Evolutionary conservation across 2,113 vertebrate genomes (phyloP).

Genomic region (Sarotherodon lohbergeri): DNA sequence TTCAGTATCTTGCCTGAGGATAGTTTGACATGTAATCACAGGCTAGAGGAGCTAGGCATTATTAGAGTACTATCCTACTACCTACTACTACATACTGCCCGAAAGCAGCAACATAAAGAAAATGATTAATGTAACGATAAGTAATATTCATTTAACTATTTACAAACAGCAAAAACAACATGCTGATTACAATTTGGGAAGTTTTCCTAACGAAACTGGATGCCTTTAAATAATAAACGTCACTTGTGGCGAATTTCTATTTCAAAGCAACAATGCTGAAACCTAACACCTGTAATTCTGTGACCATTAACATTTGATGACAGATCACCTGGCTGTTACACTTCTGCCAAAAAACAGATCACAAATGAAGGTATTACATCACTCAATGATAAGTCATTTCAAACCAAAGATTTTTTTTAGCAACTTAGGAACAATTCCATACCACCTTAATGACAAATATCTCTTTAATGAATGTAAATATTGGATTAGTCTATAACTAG

Average conservation of each 20-base stretch:
- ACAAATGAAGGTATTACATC: not conserved
- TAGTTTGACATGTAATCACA: not conserved
- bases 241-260: not conserved
- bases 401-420: not conserved
- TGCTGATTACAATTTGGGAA: not conserved
- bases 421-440: not conserved
- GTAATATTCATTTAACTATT: not conserved
- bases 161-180: not conserved
- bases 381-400: not conserved
- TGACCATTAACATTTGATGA: not conserved
- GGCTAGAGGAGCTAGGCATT: not conserved
- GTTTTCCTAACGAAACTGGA: not conserved
- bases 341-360: not conserved
- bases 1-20: not conserved
- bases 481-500: not conserved
- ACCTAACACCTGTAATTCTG: not conserved
- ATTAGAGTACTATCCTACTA: not conserved
- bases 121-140: not conserved
- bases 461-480: not conserved
- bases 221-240: not conserved
- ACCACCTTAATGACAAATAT: not conserved
- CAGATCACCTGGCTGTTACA: not conserved
- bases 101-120: not conserved
- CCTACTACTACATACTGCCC: not conserved
- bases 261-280: not conserved